These are phyloP conservation scores for Saturnia pavonia DNA, from an alignment of 2,888 invertebrate genomes.

Conservation along the genomic window DNA sequence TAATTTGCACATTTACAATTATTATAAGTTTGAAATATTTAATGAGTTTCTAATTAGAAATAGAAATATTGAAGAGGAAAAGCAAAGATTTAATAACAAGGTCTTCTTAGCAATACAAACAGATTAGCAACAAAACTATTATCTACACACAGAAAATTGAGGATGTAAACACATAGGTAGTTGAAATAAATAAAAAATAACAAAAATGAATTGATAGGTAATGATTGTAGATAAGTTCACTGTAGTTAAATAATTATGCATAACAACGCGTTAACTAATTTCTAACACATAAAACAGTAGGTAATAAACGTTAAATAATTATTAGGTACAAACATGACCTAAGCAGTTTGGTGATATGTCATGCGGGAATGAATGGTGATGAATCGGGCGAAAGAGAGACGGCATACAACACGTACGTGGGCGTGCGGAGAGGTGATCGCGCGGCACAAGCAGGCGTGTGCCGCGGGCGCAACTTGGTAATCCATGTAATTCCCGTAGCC, in stretches of 20 bases:
- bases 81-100: background rate
- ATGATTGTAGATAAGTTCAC: background rate
- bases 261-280: background rate
- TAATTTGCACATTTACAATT: background rate
- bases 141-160: background rate
- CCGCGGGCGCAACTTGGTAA: slow-evolving; percentile 87
- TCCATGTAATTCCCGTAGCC: slow-evolving; percentile 96
- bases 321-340: slow-evolving; percentile 45
- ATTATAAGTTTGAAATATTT: background rate
- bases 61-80: background rate
- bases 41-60: background rate
- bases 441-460: slow-evolving; percentile 77
- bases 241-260: background rate
- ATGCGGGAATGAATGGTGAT: slow-evolving; percentile 52
- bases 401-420: slow-evolving; percentile 67
- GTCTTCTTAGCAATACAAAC: background rate
- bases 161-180: background rate
- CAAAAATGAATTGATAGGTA: background rate
- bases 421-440: slow-evolving; percentile 79
- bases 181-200: background rate
- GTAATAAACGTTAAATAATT: background rate
- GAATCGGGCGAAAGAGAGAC: slow-evolving; percentile 33
- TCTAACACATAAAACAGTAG: background rate
- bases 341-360: slow-evolving; percentile 45
- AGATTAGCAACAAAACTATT: background rate